Evolutionary conservation across 2,797 vertebrate genomes (phyloP), one percentile per base, ranked within the genome.

Genomic region (Neostethus bicornis): DNA sequence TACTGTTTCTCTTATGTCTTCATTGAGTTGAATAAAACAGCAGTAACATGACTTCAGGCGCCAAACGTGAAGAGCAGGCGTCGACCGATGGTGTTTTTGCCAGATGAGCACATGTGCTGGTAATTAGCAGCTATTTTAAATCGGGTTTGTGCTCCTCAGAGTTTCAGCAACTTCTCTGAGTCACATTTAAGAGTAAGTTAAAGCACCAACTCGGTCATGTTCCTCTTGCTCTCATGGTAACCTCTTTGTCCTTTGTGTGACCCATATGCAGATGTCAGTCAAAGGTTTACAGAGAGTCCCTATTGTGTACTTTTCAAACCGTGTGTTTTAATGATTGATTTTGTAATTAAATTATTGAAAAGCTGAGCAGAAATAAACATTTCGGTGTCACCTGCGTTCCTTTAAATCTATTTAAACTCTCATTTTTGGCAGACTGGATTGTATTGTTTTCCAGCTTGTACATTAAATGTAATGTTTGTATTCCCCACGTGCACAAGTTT

Each of bases 211-310:
- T 59, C 25, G 37, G 9, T 25, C 26, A 1, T 9, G 28, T 20
- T 21, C 58, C 54, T 71, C 31, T 41, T 51, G 37, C 74, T 46
- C 73, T 67, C 58, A 61, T 75, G 81, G 82, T 77, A 77, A 70
- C 62, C 73, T 46, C 13, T 6, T 64, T 86, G 87, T 86, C 83
- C 86, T 78, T 80, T 78, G 82, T 1, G 51, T 85, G 84, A 85
- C 83, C 82, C 72, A 50, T 63, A 34, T 50, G 61, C 66, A 73
- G 69, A 80, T 84, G 80, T 86, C 82, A 75, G 50, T 26, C 45
- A 69, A 71, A 72, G 41, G 44, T 78, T 66, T 59, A 56, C 53
- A 45, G 48, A 73, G 26, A 35, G 43, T 42, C 61, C 73, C 58
- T 51, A 9, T 51, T 42, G 51, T 65, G 54, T 45, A 58, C 51